A percentile compares a stretch with the other conserved stretches of the same genome.
Evolutionary conservation across 2,113 vertebrate species (phyloP).

Genomic region (Centrocercus urophasianus): DNA sequence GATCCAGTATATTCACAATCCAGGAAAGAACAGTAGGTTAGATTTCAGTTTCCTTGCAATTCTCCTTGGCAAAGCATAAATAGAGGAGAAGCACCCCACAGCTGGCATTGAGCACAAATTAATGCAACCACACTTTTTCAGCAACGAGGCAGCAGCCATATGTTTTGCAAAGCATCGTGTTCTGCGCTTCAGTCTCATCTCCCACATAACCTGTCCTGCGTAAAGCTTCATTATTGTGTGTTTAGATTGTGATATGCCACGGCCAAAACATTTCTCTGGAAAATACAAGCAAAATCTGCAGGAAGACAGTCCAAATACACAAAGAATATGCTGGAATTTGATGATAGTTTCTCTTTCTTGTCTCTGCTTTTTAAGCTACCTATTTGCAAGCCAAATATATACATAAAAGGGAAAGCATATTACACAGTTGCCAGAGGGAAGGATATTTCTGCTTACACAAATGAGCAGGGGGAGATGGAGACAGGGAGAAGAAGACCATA

Average conservation of each 20-base stretch:
- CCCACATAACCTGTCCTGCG: background rate
- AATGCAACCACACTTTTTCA: background rate
- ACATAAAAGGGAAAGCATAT: slow-evolving; percentile 68
- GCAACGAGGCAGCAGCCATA: background rate
- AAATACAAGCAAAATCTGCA: slow-evolving; percentile 3
- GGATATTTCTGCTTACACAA: slow-evolving; percentile 67
- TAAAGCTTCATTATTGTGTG: background rate
- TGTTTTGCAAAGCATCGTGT: background rate
- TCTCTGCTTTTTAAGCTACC: slow-evolving; percentile 45
- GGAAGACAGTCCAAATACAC: background rate
- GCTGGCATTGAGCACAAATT: background rate
- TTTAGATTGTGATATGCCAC: background rate
- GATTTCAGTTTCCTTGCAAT: background rate
- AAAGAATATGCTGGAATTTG: slow-evolving; percentile 48
- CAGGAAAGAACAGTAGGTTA: background rate
- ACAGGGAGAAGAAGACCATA: slow-evolving; percentile 49
- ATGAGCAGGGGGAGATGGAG: slow-evolving; percentile 55
- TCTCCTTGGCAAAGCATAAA: background rate
- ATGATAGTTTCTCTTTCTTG: slow-evolving; percentile 16
- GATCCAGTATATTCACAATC: background rate
- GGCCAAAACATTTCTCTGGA: background rate
- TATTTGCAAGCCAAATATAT: slow-evolving; percentile 73
- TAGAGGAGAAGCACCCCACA: background rate
- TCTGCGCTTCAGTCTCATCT: background rate
- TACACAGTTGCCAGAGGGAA: slow-evolving; percentile 62